These are phyloP conservation scores for Oenanthe oenanthe DNA, from an alignment of 2,113 vertebrate genomes.

Conservation along the genomic window DNA sequence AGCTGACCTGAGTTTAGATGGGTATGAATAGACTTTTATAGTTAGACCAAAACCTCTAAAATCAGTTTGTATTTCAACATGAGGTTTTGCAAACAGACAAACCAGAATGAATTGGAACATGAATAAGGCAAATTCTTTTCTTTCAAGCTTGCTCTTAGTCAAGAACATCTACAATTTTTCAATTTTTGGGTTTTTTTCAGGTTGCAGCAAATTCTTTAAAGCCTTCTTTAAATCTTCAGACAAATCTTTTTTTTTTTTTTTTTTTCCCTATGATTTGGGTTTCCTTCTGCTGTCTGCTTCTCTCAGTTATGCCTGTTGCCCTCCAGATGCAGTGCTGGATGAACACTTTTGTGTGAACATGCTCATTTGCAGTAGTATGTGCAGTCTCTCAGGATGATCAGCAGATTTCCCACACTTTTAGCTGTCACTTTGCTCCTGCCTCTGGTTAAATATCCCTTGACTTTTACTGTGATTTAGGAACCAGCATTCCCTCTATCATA, in stretches of 20 bases:
- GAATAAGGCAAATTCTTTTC: not conserved
- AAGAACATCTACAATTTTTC: not conserved
- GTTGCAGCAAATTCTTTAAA: not conserved
- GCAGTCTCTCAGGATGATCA: not conserved
- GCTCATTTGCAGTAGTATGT: not conserved
- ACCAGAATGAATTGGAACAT: not conserved
- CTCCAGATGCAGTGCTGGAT: not conserved
- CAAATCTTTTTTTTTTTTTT: not conserved
- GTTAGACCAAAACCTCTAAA: not conserved
- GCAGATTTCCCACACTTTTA: not conserved
- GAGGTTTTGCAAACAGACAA: not conserved
- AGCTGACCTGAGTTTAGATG: not conserved
- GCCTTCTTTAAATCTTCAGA: not conserved
- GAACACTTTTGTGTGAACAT: not conserved
- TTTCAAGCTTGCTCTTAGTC: not conserved
- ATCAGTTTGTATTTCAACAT: not conserved
- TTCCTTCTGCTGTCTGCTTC: not conserved
- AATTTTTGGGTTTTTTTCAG: too few relatives aligned
- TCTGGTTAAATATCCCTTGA: not conserved
- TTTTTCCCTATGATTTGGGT: not conserved
- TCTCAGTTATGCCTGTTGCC: not conserved
- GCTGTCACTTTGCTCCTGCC: not conserved
- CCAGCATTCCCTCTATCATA: not conserved
- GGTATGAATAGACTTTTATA: not conserved
- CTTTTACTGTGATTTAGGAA: not conserved